These are phyloP conservation scores for Ctenopoma kingsleyae DNA, from an alignment of 2,797 vertebrate species.

Conservation along the genomic window DNA sequence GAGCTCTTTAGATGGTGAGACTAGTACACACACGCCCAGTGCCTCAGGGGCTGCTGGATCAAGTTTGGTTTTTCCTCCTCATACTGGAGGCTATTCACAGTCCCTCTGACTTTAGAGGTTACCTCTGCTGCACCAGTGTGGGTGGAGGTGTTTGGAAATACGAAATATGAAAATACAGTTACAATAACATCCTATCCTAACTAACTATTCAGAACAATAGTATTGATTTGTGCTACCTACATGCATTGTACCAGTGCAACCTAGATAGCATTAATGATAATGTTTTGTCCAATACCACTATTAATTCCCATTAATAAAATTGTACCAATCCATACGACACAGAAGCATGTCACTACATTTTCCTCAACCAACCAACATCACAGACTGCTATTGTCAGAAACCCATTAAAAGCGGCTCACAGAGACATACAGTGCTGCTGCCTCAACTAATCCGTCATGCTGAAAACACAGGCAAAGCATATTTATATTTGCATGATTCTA, in stretches of 20 bases:
- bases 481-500: conserved; percentile 9
- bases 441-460: conserved; percentile 27
- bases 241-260: not conserved
- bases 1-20: conserved; percentile 52
- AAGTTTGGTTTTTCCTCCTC: conserved; percentile 66
- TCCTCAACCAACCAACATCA: not conserved
- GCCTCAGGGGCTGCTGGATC: conserved; percentile 64
- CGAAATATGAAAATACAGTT: not conserved
- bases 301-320: not conserved
- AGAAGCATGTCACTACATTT: conserved; percentile 3
- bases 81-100: conserved; percentile 73
- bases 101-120: conserved; percentile 62
- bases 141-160: conserved; percentile 50
- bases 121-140: conserved; percentile 58
- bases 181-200: too few species aligned
- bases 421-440: conserved; percentile 2
- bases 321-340: not conserved
- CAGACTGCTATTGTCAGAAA: conserved; percentile 23
- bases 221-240: not conserved
- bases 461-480: conserved; percentile 17
- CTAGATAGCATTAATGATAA: not conserved
- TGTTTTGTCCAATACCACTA: too few species aligned
- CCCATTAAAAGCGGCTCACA: conserved; percentile 27
- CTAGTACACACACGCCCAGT: conserved; percentile 50
- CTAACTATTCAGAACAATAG: not conserved